Conservation (phyloP, 2,888 invertebrate genomes). For the Plutella xylostella region DNA sequence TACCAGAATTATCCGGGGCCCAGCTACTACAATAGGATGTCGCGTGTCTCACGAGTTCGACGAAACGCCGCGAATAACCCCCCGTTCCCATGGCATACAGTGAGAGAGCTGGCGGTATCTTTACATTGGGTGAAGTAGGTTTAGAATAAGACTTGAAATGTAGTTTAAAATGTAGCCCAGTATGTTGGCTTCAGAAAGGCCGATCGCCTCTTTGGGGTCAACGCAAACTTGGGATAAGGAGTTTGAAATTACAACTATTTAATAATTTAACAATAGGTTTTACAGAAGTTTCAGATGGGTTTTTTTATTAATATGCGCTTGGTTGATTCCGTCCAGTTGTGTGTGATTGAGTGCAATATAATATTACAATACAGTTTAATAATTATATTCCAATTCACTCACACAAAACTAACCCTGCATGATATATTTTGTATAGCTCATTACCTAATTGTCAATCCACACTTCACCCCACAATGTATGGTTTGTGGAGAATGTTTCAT, state of each 20-base stretch:
- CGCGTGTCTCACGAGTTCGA: slow-evolving; percentile 44
- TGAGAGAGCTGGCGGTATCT: slow-evolving; percentile 75
- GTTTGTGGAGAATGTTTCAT: no score
- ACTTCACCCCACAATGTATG: no score
- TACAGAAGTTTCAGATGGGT: no score
- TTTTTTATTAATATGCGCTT: no score
- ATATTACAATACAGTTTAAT: no score
- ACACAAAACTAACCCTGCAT: no score
- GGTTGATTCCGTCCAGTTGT: no score
- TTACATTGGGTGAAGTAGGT: slow-evolving; percentile 73
- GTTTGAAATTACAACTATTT: neutral
- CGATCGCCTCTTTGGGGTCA: slow-evolving; percentile 53
- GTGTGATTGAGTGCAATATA: no score
- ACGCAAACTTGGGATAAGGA: slow-evolving; percentile 37
- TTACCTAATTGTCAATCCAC: no score
- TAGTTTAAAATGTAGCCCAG: slow-evolving; percentile 32
- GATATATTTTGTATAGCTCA: no score
- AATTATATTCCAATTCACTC: no score
- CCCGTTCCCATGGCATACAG: slow-evolving; percentile 84
- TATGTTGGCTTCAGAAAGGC: slow-evolving; percentile 61
- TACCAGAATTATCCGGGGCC: slow-evolving; percentile 49
- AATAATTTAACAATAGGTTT: neutral
- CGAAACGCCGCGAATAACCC: slow-evolving; percentile 62
- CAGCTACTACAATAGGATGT: slow-evolving; percentile 57
- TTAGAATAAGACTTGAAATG: slow-evolving; percentile 8